phyloP scores from a whole-genome alignment of 2,888 invertebrate species.

The Cantharis flavilabris region DNA sequence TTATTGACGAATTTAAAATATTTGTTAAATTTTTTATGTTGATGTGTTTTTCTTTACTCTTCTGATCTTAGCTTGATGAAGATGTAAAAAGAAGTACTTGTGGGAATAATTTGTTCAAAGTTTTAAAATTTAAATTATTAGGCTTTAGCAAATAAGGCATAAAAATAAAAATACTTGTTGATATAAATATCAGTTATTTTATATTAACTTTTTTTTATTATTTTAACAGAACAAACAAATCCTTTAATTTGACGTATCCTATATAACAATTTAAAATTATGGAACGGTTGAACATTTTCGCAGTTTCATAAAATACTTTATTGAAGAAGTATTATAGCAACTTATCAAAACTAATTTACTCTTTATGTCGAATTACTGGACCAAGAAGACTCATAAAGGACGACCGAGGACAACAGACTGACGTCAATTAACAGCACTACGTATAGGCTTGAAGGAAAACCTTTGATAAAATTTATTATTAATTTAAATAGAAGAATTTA shows the following conservation, averaged over 20 bases:
- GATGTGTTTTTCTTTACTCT: too few species aligned
- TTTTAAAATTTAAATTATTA: too few species aligned
- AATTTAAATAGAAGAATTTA: neutral
- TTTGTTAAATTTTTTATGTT: too few species aligned
- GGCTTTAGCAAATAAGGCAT: too few species aligned
- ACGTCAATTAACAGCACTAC: constrained; percentile 8
- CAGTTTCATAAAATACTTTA: neutral
- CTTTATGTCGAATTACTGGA: constrained; percentile 19
- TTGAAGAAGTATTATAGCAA: neutral
- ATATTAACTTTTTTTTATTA: neutral
- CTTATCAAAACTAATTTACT: constrained; percentile 10
- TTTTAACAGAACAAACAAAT: neutral
- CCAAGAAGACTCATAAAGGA: constrained; percentile 15
- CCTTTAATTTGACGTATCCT: neutral
- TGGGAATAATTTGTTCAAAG: too few species aligned
- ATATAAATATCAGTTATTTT: neutral
- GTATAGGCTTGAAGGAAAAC: neutral
- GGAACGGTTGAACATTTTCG: neutral
- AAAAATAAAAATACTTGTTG: too few species aligned
- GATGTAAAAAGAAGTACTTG: too few species aligned
- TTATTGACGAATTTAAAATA: too few species aligned
- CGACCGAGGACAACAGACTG: constrained; percentile 8
- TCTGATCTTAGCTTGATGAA: too few species aligned
- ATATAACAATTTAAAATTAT: neutral
- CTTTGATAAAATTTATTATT: neutral